Base-by-base conservation (phyloP, 37 sponge, comb jelly and placozoan species). In the Aplysina aerophoba region DNA sequence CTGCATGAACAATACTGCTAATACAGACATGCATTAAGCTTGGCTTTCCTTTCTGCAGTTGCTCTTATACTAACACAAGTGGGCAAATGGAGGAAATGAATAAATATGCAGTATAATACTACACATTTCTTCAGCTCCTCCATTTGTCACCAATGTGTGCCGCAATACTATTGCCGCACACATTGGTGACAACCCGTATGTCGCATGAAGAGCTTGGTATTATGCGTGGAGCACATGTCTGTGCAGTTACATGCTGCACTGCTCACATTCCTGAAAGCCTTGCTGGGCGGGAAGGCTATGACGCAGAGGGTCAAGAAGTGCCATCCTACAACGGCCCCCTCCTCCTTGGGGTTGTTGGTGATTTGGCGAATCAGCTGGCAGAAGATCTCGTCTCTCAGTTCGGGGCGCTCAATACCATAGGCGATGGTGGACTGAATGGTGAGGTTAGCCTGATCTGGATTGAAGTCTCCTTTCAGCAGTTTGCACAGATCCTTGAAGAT, bases 401-500 rank as follows among this genome's bases (percentile, higher is more conserved):
- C 98, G 17, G 92, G 83, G 54, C 95, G 71, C 30, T 97, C 95
- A 28, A 97, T 93, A 39, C 93, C 98, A 71, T 97, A 95, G 13
- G 95, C 98, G 33, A 97, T 91, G 62, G 93, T 95, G 82, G 91
- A 90, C 81, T 97, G 98, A 40, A 97, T 94, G 36, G 89, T 94
- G 38, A 97, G 86, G 68, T 79, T 90, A 35, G 80, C 73, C 77
- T 97, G 95, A 15, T 94, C 97, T 8, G 67, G 81, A 66, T 90
- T 90, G 77, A 94, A 34, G 41, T 97, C 97, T 27, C 97, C 97
- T 30, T 66, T 50, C 82, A 97, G 71, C 15, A 90, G 59, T 64
- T 92, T 97, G 83, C 93, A 92, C 25, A 97, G 80, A 59, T 97
- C 97, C 84, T 97, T 97, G 90, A 95, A 97, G 33, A 97, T 95